phyloP scores from a whole-genome alignment of 2,888 invertebrate species.

The Cartodere bifasciata region DNA sequence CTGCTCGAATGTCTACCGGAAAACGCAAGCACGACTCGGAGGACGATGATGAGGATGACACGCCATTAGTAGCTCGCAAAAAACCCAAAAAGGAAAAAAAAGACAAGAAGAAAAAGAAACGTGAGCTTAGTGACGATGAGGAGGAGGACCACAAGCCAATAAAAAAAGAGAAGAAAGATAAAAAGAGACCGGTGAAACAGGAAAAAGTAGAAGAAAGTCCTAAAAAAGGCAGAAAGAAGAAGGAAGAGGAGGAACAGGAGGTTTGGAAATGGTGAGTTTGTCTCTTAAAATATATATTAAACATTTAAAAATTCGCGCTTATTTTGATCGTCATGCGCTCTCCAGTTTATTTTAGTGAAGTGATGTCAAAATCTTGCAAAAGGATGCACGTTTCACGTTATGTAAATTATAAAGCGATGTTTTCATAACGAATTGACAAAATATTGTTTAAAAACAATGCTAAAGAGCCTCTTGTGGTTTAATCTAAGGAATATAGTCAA shows the following conservation, averaged over 20 bases:
- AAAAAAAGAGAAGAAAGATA: constrained; percentile 45
- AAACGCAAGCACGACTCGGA: constrained; percentile 18
- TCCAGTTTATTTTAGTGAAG: no score
- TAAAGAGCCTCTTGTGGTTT: no score
- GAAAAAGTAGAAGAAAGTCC: constrained; percentile 40
- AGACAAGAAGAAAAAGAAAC: constrained; percentile 40
- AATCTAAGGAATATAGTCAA: no score
- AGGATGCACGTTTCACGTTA: no score
- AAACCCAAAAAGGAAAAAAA: constrained; percentile 48
- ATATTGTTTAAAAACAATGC: no score
- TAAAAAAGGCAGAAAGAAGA: constrained; percentile 56
- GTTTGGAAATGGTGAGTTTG: constrained; percentile 89
- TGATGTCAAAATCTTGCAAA: no score
- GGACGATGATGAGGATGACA: constrained; percentile 49
- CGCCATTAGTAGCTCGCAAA: constrained; percentile 53
- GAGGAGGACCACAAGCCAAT: constrained; percentile 45
- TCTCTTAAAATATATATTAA: no score
- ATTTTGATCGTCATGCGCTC: no score
- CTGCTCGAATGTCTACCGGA: constrained; percentile 22
- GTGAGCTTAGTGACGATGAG: constrained; percentile 39
- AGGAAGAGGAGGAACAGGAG: constrained; percentile 68
- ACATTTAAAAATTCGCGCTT: no score
- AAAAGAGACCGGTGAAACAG: constrained; percentile 41
- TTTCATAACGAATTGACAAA: no score
- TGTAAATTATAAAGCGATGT: no score